Evolutionary conservation across 2,797 vertebrate species (phyloP).

Genomic region (Cichlasoma orientale): DNA sequence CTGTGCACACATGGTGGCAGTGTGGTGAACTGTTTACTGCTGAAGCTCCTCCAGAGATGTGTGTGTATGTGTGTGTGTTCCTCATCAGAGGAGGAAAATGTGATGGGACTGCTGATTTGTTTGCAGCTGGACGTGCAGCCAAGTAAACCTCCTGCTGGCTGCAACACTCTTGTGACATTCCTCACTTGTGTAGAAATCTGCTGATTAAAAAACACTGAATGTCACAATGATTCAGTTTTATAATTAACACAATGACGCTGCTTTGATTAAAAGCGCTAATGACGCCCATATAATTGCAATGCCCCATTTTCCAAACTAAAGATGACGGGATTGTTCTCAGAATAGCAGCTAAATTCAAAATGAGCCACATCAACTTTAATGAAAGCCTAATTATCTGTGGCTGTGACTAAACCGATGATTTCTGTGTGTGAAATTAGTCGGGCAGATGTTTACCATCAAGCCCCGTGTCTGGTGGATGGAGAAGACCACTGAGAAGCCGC

Average conservation of each 20-base stretch:
- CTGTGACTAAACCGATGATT: slow-evolving; percentile 56
- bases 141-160: slow-evolving; percentile 8
- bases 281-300: slow-evolving; percentile 21
- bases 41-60: neutral
- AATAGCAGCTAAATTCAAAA: slow-evolving; percentile 34
- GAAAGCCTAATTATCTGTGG: slow-evolving; percentile 35
- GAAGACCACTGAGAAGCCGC: neutral
- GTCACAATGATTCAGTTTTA: slow-evolving; percentile 16
- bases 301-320: slow-evolving; percentile 23
- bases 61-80: neutral
- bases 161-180: neutral
- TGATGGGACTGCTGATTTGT: slow-evolving; percentile 17
- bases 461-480: neutral
- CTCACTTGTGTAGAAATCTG: neutral
- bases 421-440: slow-evolving; percentile 52
- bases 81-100: neutral
- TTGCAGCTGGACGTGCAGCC: slow-evolving; percentile 6
- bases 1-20: slow-evolving; percentile 64
- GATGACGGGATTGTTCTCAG: slow-evolving; percentile 14
- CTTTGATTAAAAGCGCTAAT: slow-evolving; percentile 37
- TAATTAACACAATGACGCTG: slow-evolving; percentile 21
- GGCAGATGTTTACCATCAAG: slow-evolving; percentile 30
- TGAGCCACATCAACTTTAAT: slow-evolving; percentile 35
- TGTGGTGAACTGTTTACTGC: slow-evolving; percentile 33
- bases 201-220: slow-evolving; percentile 20